A percentile compares a stretch with the other conserved stretches of the same genome.
These are phyloP conservation scores for Thrips palmi DNA, from an alignment of 1,140 invertebrate species.

Conservation along the genomic window DNA sequence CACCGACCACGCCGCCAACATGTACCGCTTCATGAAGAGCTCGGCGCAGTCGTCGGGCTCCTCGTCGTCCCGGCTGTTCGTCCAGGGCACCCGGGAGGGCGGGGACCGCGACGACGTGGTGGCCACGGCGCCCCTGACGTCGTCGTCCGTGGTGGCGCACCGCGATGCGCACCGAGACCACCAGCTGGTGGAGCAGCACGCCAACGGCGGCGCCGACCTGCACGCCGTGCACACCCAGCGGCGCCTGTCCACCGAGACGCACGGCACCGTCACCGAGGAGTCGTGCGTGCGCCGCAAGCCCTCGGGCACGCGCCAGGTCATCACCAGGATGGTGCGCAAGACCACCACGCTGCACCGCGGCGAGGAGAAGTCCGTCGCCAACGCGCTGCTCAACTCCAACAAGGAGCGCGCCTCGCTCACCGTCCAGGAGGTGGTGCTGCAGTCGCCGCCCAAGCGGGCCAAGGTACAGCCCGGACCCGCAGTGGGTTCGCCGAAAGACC, in stretches of 20 bases:
- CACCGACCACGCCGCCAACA: constrained; percentile 28
- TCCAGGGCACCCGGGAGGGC: constrained; percentile 53
- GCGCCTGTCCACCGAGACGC: constrained; percentile 60
- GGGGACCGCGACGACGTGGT: too few species aligned
- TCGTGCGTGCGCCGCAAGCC: constrained; percentile 60
- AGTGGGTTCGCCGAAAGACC: too few species aligned
- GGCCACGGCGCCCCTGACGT: constrained; percentile 33
- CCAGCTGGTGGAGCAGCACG: constrained; percentile 18
- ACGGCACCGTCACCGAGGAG: constrained; percentile 62
- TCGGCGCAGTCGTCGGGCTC: constrained; percentile 21
- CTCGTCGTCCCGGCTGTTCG: constrained; percentile 43
- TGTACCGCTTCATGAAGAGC: constrained; percentile 55
- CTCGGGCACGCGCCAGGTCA: constrained; percentile 59
- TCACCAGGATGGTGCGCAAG: constrained; percentile 71
- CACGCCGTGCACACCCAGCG: constrained; percentile 65
- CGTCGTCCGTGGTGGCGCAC: constrained; percentile 25
- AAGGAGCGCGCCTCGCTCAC: constrained; percentile 26
- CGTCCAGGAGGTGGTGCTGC: constrained; percentile 20
- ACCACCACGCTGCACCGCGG: constrained; percentile 77
- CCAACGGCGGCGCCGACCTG: constrained; percentile 27
- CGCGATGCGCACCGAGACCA: too few species aligned
- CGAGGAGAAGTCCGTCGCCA: constrained; percentile 55
- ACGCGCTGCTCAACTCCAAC: constrained; percentile 41
- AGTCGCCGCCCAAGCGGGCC: constrained; percentile 28
- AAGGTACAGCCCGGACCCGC: too few species aligned